These are phyloP conservation scores for Lagenorhynchus albirostris DNA, from an alignment of 2,113 vertebrate genomes.

Conservation along the genomic window DNA sequence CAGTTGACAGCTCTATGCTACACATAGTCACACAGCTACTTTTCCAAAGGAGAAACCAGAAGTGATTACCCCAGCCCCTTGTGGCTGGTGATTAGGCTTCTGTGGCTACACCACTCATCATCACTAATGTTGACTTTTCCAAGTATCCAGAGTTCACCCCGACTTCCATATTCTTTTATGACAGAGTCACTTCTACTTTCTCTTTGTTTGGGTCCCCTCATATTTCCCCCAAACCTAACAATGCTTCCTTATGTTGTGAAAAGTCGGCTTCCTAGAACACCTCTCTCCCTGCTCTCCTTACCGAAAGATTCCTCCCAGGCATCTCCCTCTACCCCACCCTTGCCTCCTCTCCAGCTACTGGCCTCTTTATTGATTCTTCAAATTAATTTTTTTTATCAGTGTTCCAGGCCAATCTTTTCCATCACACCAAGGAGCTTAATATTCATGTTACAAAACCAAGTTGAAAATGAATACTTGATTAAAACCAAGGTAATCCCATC, in stretches of 20 bases:
- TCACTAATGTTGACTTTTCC: neutral
- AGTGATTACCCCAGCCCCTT: neutral
- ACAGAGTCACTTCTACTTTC: neutral
- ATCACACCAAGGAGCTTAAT: constrained; percentile 80
- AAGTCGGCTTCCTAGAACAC: neutral
- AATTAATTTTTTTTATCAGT: constrained; percentile 65
- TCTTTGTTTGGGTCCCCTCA: neutral
- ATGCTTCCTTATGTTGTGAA: neutral
- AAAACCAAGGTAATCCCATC: constrained; percentile 84
- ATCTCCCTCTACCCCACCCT: neutral
- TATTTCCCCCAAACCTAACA: neutral
- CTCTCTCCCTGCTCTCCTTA: neutral
- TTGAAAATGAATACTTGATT: constrained; percentile 92
- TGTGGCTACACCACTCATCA: neutral
- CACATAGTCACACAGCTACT: neutral
- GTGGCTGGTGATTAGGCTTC: neutral
- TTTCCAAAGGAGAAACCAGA: neutral
- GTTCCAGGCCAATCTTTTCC: constrained; percentile 42
- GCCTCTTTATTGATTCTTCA: constrained; percentile 43
- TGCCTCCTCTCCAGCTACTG: neutral
- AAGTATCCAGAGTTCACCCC: neutral
- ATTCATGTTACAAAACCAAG: constrained; percentile 80
- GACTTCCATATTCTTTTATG: neutral
- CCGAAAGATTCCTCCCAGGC: neutral
- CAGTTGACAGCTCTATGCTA: neutral